Percentiles rank a stretch among this genome's conserved stretches.
phyloP scores from a whole-genome alignment of 2,113 vertebrate species.

The Orycteropus afer region DNA sequence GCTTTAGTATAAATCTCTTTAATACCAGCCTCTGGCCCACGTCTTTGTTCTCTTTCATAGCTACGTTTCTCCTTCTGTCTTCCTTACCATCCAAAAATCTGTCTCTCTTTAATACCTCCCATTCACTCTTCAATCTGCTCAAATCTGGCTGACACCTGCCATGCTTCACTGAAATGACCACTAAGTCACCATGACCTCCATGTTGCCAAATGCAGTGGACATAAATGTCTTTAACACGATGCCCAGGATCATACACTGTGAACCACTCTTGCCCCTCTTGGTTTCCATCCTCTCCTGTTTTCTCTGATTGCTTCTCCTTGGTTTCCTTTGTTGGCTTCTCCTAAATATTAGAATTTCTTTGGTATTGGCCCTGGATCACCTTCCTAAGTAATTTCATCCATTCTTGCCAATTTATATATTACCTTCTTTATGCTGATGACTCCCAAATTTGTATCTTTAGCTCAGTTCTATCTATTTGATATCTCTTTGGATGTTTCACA shows the following conservation, averaged over 20 bases:
- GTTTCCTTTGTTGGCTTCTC: not conserved
- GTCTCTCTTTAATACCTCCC: not conserved
- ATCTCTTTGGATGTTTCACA: not conserved
- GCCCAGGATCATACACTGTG: not conserved
- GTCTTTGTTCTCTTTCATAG: not conserved
- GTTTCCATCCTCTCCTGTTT: not conserved
- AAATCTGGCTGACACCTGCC: not conserved
- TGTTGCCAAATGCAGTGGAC: not conserved
- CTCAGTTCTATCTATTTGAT: not conserved
- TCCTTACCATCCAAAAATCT: not conserved
- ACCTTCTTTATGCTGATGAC: not conserved
- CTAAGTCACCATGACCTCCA: not conserved
- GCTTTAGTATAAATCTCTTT: not conserved
- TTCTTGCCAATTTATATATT: not conserved
- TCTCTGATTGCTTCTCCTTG: not conserved
- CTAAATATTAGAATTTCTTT: not conserved
- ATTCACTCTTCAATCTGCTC: not conserved
- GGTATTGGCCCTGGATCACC: not conserved
- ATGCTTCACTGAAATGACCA: not conserved
- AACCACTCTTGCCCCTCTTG: not conserved
- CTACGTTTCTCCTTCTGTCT: not conserved
- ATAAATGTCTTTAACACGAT: not conserved
- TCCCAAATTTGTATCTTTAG: not conserved
- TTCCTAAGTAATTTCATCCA: not conserved
- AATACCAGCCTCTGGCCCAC: not conserved